Evolutionary conservation across 2,888 invertebrate genomes (phyloP).

Genomic region (Mesoligia furuncula): DNA sequence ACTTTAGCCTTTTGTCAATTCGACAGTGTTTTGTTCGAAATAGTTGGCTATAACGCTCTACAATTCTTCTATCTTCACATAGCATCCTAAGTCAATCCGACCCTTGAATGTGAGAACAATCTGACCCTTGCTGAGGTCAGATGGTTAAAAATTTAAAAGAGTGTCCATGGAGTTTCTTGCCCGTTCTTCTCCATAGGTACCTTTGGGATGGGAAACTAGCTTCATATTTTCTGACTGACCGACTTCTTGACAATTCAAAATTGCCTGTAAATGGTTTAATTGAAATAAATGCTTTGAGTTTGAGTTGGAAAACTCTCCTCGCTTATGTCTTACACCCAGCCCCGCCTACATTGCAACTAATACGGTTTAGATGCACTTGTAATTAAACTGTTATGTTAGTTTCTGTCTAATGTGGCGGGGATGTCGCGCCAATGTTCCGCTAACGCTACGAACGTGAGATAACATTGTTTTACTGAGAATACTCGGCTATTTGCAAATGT

Average conservation of each 20-base stretch:
- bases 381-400: slow-evolving; percentile 89
- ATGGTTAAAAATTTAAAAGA: too few species aligned
- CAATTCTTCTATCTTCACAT: not conserved
- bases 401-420: slow-evolving; percentile 82
- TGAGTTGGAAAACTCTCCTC: too few species aligned
- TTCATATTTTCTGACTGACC: too few species aligned
- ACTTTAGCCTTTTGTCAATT: not conserved
- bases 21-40: not conserved
- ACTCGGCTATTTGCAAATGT: slow-evolving; percentile 66
- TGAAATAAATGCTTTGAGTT: too few species aligned
- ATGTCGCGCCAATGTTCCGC: slow-evolving; percentile 77
- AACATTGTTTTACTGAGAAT: slow-evolving; percentile 67
- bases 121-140: not conserved
- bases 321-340: slow-evolving; percentile 58
- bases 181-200: too few species aligned
- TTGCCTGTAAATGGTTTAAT: too few species aligned
- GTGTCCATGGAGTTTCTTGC: too few species aligned
- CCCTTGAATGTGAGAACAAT: not conserved
- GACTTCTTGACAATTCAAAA: too few species aligned
- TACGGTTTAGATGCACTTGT: slow-evolving; percentile 80
- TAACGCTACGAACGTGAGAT: slow-evolving; percentile 76
- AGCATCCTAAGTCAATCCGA: not conserved
- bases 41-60: not conserved
- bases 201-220: too few species aligned
- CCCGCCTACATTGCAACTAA: slow-evolving; percentile 76